phyloP scores from a whole-genome alignment of 1,140 invertebrate genomes.

The Diorhabda carinulata region DNA sequence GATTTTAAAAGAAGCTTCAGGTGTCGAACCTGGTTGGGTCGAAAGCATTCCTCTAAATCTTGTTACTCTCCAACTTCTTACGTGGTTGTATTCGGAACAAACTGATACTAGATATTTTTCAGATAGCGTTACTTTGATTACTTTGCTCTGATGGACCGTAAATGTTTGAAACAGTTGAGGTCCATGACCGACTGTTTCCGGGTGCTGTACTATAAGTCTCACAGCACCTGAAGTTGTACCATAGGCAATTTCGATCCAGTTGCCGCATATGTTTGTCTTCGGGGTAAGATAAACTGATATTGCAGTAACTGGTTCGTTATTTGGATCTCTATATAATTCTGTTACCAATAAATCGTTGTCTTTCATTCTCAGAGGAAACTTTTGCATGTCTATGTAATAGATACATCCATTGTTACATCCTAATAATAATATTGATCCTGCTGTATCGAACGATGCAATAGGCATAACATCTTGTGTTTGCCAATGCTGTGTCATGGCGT shows the following conservation, averaged over 20 bases:
- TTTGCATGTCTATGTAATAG: slow-evolving; percentile 99
- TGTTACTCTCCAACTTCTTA: slow-evolving; percentile 93
- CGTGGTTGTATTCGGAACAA: slow-evolving; percentile 97
- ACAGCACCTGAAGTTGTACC: slow-evolving; percentile 94
- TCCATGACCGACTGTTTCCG: slow-evolving; percentile 95
- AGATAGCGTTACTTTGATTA: slow-evolving; percentile 92
- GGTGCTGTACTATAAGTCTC: slow-evolving; percentile 96
- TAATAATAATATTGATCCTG: slow-evolving; percentile 89
- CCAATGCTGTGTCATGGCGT: slow-evolving; percentile 98
- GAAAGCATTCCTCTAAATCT: slow-evolving; percentile 95
- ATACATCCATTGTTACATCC: slow-evolving; percentile 96
- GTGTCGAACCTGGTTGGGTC: slow-evolving; percentile 94
- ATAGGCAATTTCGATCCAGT: slow-evolving; percentile 99
- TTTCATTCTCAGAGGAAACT: slow-evolving; percentile 97
- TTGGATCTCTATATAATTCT: slow-evolving; percentile 92
- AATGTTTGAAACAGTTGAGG: slow-evolving; percentile 98
- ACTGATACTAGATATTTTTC: slow-evolving; percentile 97
- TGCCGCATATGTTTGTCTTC: slow-evolving; percentile 94
- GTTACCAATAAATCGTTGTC: slow-evolving; percentile 97
- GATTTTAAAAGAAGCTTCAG: slow-evolving; percentile 94
- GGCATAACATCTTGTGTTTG: slow-evolving; percentile 93
- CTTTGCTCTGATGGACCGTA: slow-evolving; percentile 93
- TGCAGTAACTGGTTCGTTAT: slow-evolving; percentile 93
- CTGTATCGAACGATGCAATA: slow-evolving; percentile 92
- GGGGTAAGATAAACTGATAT: slow-evolving; percentile 97